A percentile compares a stretch with the other conserved stretches of the same genome.
These are phyloP conservation scores for Tortrix viridana DNA, from an alignment of 2,888 invertebrate species.

Conservation along the genomic window DNA sequence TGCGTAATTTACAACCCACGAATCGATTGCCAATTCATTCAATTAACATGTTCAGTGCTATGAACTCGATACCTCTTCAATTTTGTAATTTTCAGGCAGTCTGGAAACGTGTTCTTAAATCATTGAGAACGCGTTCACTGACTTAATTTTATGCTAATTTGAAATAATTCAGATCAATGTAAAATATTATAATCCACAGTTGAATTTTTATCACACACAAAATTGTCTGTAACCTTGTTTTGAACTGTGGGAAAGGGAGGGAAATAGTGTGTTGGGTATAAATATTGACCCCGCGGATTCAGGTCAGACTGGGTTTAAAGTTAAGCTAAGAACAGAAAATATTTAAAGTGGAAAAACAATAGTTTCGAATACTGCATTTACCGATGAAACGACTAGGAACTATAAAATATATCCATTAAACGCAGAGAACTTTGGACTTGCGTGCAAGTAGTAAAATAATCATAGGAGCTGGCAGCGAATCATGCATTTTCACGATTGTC, in stretches of 20 bases:
- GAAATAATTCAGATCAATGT: background rate
- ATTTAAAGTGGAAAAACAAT: no score
- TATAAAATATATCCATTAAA: no score
- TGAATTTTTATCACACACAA: background rate
- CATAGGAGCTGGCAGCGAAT: no score
- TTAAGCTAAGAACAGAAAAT: no score
- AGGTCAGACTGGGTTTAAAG: background rate
- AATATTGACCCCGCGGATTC: background rate
- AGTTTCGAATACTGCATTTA: no score
- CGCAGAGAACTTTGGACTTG: no score
- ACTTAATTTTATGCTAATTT: slow-evolving; percentile 1
- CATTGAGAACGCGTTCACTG: slow-evolving; percentile 15
- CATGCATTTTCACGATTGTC: no score
- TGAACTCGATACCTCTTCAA: no score
- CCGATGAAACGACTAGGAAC: no score
- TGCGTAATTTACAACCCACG: slow-evolving; percentile 14
- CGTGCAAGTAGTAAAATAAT: no score
- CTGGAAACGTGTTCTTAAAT: background rate
- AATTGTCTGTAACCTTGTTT: background rate
- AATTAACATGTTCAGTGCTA: slow-evolving; percentile 7
- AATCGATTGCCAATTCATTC: slow-evolving; percentile 20
- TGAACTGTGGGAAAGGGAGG: slow-evolving; percentile 5
- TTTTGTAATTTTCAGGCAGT: no score
- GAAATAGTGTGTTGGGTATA: background rate
- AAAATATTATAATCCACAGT: no score